Conservation (phyloP, 2,797 vertebrate genomes). For the Lutjanus campechanus region DNA sequence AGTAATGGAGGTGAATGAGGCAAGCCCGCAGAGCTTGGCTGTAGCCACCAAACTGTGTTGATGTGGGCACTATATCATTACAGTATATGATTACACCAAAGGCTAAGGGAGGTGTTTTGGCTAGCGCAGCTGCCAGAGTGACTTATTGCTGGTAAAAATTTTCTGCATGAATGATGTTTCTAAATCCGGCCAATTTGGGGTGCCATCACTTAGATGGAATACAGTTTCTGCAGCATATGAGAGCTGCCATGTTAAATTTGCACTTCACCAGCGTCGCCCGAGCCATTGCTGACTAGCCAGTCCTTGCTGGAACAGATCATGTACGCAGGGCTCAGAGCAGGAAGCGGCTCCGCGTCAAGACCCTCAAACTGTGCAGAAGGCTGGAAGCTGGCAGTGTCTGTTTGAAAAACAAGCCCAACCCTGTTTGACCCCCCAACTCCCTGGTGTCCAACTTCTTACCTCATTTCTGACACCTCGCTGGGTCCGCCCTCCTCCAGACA, state of each 20-base stretch:
- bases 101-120: slow-evolving; percentile 64
- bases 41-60: slow-evolving; percentile 44
- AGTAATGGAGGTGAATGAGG: slow-evolving; percentile 64
- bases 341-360: slow-evolving; percentile 71
- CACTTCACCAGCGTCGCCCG: neutral
- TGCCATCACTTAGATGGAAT: slow-evolving; percentile 42
- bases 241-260: slow-evolving; percentile 49
- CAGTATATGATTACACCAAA: slow-evolving; percentile 62
- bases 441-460: slow-evolving; percentile 68
- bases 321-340: slow-evolving; percentile 54
- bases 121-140: slow-evolving; percentile 50
- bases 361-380: slow-evolving; percentile 31
- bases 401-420: slow-evolving; percentile 73
- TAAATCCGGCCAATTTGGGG: slow-evolving; percentile 53
- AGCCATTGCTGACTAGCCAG: slow-evolving; percentile 39
- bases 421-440: slow-evolving; percentile 65
- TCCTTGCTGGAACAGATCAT: slow-evolving; percentile 46
- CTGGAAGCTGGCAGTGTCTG: slow-evolving; percentile 49
- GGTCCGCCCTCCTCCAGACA: slow-evolving; percentile 64
- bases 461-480: slow-evolving; percentile 69
- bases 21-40: slow-evolving; percentile 55
- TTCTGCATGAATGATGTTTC: slow-evolving; percentile 58
- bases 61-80: slow-evolving; percentile 67
- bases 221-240: slow-evolving; percentile 40
- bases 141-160: slow-evolving; percentile 60